Conservation (phyloP, 2,113 vertebrate species). For the Entomyzon cyanotis region DNA sequence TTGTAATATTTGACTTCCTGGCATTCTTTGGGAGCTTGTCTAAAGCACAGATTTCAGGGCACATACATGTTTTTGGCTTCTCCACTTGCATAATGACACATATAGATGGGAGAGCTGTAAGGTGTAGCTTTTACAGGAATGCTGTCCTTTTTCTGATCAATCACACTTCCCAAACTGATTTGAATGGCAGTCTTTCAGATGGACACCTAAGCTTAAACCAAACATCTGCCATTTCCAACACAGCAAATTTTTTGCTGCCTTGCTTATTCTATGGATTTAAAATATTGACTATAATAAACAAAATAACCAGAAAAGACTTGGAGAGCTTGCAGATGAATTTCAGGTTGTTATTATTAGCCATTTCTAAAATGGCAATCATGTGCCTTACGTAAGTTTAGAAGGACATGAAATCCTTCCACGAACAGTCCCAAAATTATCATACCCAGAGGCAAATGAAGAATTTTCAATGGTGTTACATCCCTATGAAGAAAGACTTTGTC, state of each 20-base stretch:
- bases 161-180: not conserved
- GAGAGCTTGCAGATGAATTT: not conserved
- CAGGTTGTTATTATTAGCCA: not conserved
- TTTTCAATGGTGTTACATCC: not conserved
- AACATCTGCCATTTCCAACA: not conserved
- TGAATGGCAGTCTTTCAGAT: not conserved
- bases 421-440: not conserved
- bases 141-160: not conserved
- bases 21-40: not conserved
- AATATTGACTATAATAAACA: not conserved
- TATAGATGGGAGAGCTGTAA: not conserved
- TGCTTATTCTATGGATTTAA: not conserved
- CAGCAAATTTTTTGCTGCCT: not conserved
- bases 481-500: not conserved
- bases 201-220: not conserved
- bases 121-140: not conserved
- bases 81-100: not conserved
- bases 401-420: conserved; percentile 7
- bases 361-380: conserved; percentile 9
- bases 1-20: not conserved
- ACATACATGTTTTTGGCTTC: not conserved
- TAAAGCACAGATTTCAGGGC: not conserved
- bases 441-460: not conserved
- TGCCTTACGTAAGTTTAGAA: not conserved
- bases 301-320: not conserved